A percentile compares a stretch with the other conserved stretches of the same genome.
Conservation (phyloP, 2,888 invertebrate species). For the Chydorus sphaericus region DNA sequence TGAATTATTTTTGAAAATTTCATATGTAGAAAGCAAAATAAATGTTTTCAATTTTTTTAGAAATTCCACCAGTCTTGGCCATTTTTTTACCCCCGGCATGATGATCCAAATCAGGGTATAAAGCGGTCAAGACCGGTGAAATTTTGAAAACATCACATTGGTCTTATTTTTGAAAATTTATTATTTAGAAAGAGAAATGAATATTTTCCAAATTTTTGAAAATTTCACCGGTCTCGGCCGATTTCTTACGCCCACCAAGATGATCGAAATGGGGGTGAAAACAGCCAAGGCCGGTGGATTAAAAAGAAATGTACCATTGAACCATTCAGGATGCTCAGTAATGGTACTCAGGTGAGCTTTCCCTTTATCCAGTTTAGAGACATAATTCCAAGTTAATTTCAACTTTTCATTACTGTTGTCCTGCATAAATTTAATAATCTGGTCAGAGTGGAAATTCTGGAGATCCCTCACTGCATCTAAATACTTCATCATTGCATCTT, state of each 20-base stretch:
- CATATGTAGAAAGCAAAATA: neutral
- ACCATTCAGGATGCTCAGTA: neutral
- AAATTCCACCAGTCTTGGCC: too few relatives aligned
- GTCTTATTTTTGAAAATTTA: neutral
- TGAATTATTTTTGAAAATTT: neutral
- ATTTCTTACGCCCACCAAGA: too few relatives aligned
- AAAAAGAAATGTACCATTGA: neutral
- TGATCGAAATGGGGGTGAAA: too few relatives aligned
- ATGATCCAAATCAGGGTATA: too few relatives aligned
- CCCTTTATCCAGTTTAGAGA: neutral
- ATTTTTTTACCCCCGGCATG: too few relatives aligned
- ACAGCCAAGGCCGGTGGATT: too few relatives aligned
- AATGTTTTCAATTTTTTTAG: too few relatives aligned
- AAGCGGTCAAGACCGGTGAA: too few relatives aligned
- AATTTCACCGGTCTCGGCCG: too few relatives aligned
- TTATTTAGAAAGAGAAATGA: neutral
- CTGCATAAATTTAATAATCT: constrained; percentile 31
- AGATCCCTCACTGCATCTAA: neutral
- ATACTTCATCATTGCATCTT: neutral
- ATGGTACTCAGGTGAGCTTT: neutral
- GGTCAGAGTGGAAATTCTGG: constrained; percentile 21
- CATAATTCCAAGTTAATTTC: constrained; percentile 31
- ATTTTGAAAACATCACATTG: neutral
- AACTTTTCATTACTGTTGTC: constrained; percentile 28
- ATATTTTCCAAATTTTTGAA: too few relatives aligned